Evolutionary conservation across 1,140 invertebrate genomes (phyloP).

Genomic region (Sweltsa coloradensis): DNA sequence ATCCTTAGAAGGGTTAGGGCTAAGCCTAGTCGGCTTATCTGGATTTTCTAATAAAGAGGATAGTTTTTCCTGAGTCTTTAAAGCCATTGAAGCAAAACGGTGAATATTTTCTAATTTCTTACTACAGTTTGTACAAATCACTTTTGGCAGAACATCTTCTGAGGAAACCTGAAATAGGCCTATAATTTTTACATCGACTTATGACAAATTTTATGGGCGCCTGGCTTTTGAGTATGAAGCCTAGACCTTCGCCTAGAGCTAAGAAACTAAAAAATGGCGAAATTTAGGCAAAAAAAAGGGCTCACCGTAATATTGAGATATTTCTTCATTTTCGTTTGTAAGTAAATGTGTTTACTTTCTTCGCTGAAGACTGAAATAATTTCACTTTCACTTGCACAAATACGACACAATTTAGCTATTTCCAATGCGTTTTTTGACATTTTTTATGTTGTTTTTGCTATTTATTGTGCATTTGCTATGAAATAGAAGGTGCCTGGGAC

Average conservation of each 20-base stretch:
- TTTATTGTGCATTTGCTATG: too few species aligned
- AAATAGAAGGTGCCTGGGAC: too few species aligned
- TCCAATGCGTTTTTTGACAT: too few species aligned
- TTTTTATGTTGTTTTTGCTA: too few species aligned
- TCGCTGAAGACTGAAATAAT: slow-evolving; percentile 37
- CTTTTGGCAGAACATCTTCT: slow-evolving; percentile 41
- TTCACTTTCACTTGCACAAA: slow-evolving; percentile 35
- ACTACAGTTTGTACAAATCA: slow-evolving; percentile 38
- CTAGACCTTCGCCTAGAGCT: neutral
- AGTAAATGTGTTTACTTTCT: slow-evolving; percentile 34
- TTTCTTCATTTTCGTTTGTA: slow-evolving; percentile 40
- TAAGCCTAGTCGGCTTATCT: too few species aligned
- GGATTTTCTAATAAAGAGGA: too few species aligned
- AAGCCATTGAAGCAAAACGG: slow-evolving; percentile 41
- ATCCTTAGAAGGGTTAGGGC: too few species aligned
- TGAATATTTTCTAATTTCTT: slow-evolving; percentile 40
- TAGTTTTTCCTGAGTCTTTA: slow-evolving; percentile 39
- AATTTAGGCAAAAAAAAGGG: slow-evolving; percentile 10
- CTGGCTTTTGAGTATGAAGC: neutral
- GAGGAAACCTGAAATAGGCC: slow-evolving; percentile 29
- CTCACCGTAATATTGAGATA: slow-evolving; percentile 40
- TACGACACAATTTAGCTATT: slow-evolving; percentile 31
- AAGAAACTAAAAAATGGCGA: slow-evolving; percentile 10
- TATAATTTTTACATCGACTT: neutral
- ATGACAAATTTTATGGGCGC: neutral